phyloP scores from a whole-genome alignment of 2,888 invertebrate species.

The Pardosa pseudoannulata region DNA sequence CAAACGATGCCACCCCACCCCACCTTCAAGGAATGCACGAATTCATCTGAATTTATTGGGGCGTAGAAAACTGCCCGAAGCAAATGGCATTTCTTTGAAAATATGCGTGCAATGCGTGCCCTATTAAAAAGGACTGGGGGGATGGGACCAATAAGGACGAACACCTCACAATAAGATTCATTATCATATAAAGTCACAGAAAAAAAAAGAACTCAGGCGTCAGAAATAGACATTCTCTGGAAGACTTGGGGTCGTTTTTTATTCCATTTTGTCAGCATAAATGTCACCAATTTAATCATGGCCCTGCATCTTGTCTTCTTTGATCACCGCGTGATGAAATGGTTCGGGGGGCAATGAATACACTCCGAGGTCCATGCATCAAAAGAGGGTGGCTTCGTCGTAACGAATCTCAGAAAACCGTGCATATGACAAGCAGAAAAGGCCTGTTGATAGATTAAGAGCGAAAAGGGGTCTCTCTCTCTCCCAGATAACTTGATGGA shows the following conservation, averaged over 20 bases:
- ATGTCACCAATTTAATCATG: slow-evolving; percentile 16
- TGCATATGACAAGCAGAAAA: slow-evolving; percentile 66
- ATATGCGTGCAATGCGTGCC: neutral
- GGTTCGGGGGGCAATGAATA: neutral
- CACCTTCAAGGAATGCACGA: too few species aligned
- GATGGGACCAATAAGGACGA: neutral
- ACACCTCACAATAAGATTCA: neutral
- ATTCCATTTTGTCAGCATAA: slow-evolving; percentile 1
- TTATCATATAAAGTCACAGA: neutral
- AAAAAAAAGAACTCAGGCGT: neutral
- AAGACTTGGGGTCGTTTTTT: neutral
- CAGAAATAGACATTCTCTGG: neutral
- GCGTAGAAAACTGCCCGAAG: neutral
- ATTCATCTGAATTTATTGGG: too few species aligned
- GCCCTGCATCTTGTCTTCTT: neutral
- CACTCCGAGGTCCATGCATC: slow-evolving; percentile 14
- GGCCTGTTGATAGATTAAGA: slow-evolving; percentile 68
- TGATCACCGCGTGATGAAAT: slow-evolving; percentile 9
- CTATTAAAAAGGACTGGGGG: neutral
- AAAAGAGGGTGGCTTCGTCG: neutral
- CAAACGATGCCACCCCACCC: too few species aligned
- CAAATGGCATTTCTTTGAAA: neutral
- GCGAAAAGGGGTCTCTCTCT: slow-evolving; percentile 50
- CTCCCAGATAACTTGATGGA: slow-evolving; percentile 60
- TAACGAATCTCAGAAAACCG: slow-evolving; percentile 1